Percentiles rank a stretch among this genome's conserved stretches.
phyloP scores from a whole-genome alignment of 2,113 vertebrate species.

The Ibidorhyncha struthersii region DNA sequence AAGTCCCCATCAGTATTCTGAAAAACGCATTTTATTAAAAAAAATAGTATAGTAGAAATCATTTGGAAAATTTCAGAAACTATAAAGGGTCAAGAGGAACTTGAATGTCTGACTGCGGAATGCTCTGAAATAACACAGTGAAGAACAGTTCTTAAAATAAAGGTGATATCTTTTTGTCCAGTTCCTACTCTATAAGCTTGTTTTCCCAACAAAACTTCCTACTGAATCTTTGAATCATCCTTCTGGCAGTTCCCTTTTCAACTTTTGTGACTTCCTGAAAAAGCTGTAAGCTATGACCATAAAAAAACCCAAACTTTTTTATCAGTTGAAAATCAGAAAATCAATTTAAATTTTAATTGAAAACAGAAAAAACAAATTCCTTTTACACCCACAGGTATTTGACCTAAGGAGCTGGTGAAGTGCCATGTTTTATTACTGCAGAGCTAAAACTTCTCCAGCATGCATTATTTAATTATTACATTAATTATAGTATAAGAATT shows the following conservation, averaged over 20 bases:
- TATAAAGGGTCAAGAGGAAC: not conserved
- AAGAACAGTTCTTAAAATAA: not conserved
- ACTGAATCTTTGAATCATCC: not conserved
- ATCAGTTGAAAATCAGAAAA: not conserved
- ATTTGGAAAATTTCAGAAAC: not conserved
- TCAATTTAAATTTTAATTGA: not conserved
- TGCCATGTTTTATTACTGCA: not conserved
- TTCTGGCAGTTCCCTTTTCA: not conserved
- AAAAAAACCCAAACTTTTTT: not conserved
- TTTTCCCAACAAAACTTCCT: not conserved
- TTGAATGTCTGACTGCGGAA: not conserved
- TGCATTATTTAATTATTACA: not conserved
- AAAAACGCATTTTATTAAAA: not conserved
- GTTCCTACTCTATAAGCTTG: not conserved
- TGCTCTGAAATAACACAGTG: not conserved
- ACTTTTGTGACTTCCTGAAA: not conserved
- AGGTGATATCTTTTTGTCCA: not conserved
- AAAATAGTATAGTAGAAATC: not conserved
- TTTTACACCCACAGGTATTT: not conserved
- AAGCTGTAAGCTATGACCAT: not conserved
- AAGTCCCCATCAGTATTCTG: not conserved
- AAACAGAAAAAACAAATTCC: conserved; percentile 8
- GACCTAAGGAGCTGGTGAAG: not conserved
- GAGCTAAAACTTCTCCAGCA: not conserved
- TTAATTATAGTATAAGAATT: not conserved